Evolutionary conservation across 1,140 invertebrate genomes (phyloP).

Genomic region (Saxidomus purpurata): DNA sequence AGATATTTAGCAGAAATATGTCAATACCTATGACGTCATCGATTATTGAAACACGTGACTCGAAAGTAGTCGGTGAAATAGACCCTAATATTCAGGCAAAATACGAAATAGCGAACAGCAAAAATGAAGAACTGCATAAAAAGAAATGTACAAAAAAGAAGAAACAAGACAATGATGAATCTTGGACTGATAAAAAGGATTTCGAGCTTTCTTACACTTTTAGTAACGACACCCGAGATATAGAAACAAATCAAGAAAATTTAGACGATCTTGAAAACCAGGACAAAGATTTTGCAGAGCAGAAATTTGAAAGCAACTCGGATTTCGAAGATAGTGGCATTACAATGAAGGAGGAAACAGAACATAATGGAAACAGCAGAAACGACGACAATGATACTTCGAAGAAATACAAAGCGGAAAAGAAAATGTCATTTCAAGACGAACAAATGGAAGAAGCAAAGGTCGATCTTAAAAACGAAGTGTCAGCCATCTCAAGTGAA

Average conservation of each 20-base stretch:
- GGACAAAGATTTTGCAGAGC: background rate
- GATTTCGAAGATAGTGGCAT: slow-evolving; percentile 43
- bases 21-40: slow-evolving; percentile 8
- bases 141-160: background rate
- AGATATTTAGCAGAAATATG: background rate
- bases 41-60: background rate
- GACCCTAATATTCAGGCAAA: background rate
- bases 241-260: background rate
- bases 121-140: background rate
- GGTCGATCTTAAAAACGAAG: no score
- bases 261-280: background rate
- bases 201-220: slow-evolving; percentile 13
- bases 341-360: slow-evolving; percentile 7
- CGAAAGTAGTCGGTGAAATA: slow-evolving; percentile 14
- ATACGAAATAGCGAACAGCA: background rate
- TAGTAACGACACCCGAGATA: background rate
- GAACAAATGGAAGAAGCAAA: background rate
- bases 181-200: slow-evolving; percentile 8
- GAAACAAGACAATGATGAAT: background rate
- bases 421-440: background rate
- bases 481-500: background rate
- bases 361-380: background rate
- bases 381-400: background rate
- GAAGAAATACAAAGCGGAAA: background rate
- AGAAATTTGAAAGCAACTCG: background rate